Evolutionary conservation across 2,888 invertebrate genomes (phyloP).

Genomic region (Nomada lathburiana): DNA sequence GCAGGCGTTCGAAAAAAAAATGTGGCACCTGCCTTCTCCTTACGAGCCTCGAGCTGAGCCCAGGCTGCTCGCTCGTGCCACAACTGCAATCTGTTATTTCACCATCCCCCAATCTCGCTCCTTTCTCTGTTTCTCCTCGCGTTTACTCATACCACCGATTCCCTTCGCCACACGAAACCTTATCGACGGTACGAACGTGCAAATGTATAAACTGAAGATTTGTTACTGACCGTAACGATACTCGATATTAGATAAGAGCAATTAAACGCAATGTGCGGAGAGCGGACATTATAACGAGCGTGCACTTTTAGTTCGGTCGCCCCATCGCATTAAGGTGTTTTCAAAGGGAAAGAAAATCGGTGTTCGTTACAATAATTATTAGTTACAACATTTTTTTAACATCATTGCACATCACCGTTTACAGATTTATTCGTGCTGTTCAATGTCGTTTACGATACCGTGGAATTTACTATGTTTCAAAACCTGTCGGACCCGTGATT

Average conservation of each 20-base stretch:
- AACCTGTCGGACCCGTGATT: constrained; percentile 18
- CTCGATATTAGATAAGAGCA: constrained; percentile 60
- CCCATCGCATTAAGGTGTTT: background rate
- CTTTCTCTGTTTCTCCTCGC: constrained; percentile 59
- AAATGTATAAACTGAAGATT: constrained; percentile 62
- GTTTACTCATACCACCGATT: constrained; percentile 46
- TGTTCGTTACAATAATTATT: background rate
- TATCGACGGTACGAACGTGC: constrained; percentile 62
- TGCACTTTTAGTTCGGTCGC: constrained; percentile 28
- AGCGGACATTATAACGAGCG: constrained; percentile 53
- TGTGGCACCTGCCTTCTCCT: constrained; percentile 80
- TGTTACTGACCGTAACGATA: constrained; percentile 53
- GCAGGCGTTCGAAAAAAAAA: constrained; percentile 75
- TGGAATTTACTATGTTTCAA: constrained; percentile 15
- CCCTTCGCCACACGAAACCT: constrained; percentile 44
- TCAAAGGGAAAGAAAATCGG: background rate
- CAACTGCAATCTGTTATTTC: constrained; percentile 80
- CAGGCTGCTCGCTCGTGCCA: constrained; percentile 76
- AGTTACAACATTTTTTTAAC: no score
- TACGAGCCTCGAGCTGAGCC: constrained; percentile 70
- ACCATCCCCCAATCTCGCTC: constrained; percentile 62
- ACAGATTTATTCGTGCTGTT: no score
- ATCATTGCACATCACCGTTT: no score
- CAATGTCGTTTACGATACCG: no score
- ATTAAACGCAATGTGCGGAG: constrained; percentile 57